phyloP scores from a whole-genome alignment of 2,113 vertebrate species.

The Chaetorhynchus papuensis region DNA sequence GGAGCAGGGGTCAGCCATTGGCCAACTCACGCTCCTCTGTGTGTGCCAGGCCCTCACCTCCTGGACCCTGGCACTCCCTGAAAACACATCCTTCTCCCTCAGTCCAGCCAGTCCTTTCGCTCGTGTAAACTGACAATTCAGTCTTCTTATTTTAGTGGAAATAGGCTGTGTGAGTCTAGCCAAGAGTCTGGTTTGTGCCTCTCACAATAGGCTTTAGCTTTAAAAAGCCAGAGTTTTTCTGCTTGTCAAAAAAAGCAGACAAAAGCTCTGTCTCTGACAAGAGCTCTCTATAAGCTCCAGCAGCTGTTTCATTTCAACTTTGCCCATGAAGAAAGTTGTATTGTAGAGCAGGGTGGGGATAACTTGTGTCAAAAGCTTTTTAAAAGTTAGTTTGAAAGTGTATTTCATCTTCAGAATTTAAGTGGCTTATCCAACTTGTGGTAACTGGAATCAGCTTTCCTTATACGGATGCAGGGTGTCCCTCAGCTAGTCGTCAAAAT shows the following conservation, averaged over 20 bases:
- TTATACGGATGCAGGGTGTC: background rate
- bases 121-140: background rate
- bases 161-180: background rate
- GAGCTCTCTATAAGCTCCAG: constrained; percentile 11
- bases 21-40: background rate
- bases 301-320: constrained; percentile 40
- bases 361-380: constrained; percentile 37
- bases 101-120: background rate
- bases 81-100: background rate
- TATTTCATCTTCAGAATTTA: constrained; percentile 51
- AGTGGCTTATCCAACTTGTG: constrained; percentile 45
- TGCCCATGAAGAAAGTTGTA: constrained; percentile 1
- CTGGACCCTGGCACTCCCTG: background rate
- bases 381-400: constrained; percentile 50
- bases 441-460: constrained; percentile 30
- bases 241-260: constrained; percentile 51
- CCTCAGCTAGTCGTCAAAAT: background rate
- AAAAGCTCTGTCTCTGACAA: constrained; percentile 10
- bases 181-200: constrained; percentile 5
- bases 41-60: fast-evolving
- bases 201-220: constrained; percentile 42
- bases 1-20: fast-evolving
- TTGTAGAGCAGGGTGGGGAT: constrained; percentile 13
- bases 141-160: background rate
- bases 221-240: constrained; percentile 28